Evolutionary conservation across 2,888 invertebrate genomes (phyloP).

Genomic region (Amphipyra berbera): DNA sequence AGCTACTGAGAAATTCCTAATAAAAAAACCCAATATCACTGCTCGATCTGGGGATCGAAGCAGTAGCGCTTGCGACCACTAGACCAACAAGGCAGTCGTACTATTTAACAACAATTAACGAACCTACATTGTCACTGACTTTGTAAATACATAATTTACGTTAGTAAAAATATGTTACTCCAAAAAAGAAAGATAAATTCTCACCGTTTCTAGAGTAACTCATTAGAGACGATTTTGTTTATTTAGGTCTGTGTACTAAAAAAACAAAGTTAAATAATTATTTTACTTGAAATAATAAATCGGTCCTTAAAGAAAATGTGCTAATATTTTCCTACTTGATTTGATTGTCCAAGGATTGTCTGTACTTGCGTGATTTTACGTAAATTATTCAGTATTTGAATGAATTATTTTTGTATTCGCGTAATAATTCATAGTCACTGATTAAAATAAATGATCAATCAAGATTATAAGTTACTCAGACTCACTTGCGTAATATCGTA

Average conservation of each 20-base stretch:
- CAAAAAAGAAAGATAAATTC: slow-evolving; percentile 33
- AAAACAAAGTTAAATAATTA: slow-evolving; percentile 32
- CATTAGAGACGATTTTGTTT: slow-evolving; percentile 48
- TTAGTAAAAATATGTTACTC: slow-evolving; percentile 21
- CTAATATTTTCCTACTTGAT: slow-evolving; percentile 25
- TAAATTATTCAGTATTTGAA: slow-evolving; percentile 2
- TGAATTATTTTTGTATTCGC: neutral
- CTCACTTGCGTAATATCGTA: no score
- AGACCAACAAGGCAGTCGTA: no score
- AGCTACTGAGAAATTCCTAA: no score
- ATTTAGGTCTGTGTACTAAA: slow-evolving; percentile 46
- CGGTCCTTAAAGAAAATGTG: slow-evolving; percentile 13
- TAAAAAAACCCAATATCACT: no score
- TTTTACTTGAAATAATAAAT: slow-evolving; percentile 34
- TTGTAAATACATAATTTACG: slow-evolving; percentile 6
- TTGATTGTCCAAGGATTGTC: slow-evolving; percentile 16
- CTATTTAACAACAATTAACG: neutral
- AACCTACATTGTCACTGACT: neutral
- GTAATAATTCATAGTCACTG: no score
- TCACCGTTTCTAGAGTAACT: slow-evolving; percentile 36
- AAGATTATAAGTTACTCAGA: no score
- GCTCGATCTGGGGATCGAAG: no score
- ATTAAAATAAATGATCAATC: no score
- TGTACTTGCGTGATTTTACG: neutral
- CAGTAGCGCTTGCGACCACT: no score